Base-by-base conservation (phyloP, 1,140 invertebrate species). In the Ooceraea biroi region DNA sequence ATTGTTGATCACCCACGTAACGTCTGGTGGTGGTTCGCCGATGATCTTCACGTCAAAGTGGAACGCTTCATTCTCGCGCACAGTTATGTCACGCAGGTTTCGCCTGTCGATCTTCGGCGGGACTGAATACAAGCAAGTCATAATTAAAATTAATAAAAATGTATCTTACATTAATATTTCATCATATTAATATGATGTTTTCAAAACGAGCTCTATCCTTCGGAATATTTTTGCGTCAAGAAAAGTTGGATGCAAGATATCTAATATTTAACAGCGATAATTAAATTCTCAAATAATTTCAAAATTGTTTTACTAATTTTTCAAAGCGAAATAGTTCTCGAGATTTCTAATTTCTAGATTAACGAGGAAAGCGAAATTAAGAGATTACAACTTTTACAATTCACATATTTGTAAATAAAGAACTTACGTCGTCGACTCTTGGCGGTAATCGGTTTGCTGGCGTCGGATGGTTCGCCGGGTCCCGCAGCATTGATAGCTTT, bases 61-160 rank as follows among this genome's bases (percentile, higher is more conserved):
- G 91, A 98, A 97, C 27, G 97, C 97, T 93, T 98, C 97, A 66
- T 97, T 97, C 91, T 98, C 97, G 60, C 96, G 97, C 3, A 98
- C 96, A 63, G 96, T 97, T 58, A 98, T 94, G 80, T 97, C 96
- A 60, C 96, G 95, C 50, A 98, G 94, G 93, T 97, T 98, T 82
- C 96, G 96, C 27, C 97, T 95, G 90, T 98, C 98, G 94, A 99
- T 99, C 94, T 97, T 98, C 17, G 98, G 98, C 82, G 98, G 96
- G 94, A 99, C 98, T 98, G 94, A 48, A 94, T 93, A 7, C n/a
- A 30, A 65, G 19, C 0, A 11, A 50, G 22, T 19, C 1, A 36
- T 27, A 14, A 61, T 66, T 57, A 17, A 11, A 14, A 57, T 80
- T 30, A 78, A 44, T 46, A 57, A 19, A 78, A 46, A 10, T 30